Conservation (phyloP, 1,140 invertebrate species). For the Riptortus pedestris region DNA sequence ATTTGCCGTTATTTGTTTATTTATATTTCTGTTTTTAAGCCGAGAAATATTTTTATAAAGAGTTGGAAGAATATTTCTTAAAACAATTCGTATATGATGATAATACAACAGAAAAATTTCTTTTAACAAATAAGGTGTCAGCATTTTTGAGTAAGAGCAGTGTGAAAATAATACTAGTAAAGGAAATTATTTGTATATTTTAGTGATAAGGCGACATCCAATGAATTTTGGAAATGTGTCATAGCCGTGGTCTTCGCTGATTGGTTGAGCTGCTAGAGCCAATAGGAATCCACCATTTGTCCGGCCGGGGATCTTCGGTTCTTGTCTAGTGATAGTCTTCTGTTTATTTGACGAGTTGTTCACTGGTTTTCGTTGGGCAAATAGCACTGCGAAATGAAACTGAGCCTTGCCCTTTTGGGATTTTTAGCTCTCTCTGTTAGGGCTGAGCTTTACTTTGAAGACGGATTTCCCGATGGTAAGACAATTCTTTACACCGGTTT, state of each 20-base stretch:
- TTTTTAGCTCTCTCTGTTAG: not conserved
- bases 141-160: too few species aligned
- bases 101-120: too few species aligned
- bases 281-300: constrained; percentile 33
- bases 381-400: constrained; percentile 16
- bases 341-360: constrained; percentile 8
- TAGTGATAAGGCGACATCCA: too few species aligned
- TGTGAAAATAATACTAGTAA: too few species aligned
- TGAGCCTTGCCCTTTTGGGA: not conserved
- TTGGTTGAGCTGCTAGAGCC: constrained; percentile 28
- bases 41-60: too few species aligned
- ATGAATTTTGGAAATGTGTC: not conserved
- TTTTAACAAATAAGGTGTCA: too few species aligned
- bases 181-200: too few species aligned
- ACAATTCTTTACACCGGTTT: too few species aligned
- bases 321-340: not conserved
- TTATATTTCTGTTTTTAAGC: too few species aligned
- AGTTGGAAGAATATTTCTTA: too few species aligned
- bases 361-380: constrained; percentile 4
- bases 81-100: too few species aligned
- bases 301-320: constrained; percentile 18
- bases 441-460: constrained; percentile 31
- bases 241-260: constrained; percentile 29
- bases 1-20: too few species aligned
- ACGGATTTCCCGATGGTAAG: constrained; percentile 30